Base-by-base conservation (phyloP, 2,797 vertebrate species). In the Pseudochaenichthys georgianus region DNA sequence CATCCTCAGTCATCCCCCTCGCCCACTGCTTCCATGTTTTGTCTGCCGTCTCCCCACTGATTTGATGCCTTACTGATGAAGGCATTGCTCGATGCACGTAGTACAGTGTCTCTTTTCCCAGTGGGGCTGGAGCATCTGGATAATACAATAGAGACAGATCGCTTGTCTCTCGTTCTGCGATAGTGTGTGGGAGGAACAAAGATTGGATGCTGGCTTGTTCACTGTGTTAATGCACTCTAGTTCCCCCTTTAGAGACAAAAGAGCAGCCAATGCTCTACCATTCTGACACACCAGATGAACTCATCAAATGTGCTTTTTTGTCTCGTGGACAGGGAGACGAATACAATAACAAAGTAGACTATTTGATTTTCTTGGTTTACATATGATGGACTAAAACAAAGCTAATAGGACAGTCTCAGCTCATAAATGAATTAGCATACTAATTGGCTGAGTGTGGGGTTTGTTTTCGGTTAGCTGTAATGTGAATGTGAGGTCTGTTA, bases 121-220 rank as follows among this genome's bases (percentile, higher is more conserved):
- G 76, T 78, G 83, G 89, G 79, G 69, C 77, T 47, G 64, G 70
- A 87, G 87, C 91, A 92, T 92, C 91, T 91, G 91, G 91, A 81
- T 84, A 77, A 88, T 79, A 87, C 87, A 88, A 88, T 87, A 81
- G 82, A 92, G 88, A 91, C 80, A 41, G 89, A 89, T 87, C 82
- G 43, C 82, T 90, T 75, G 78, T 87, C 90, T 90, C 75, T 72
- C 52, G 50, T 86, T 87, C 58, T 77, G 86, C 64, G 62, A 0
- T 72, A 77, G 81, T 72, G 85, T 85, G 89, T 91, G 84, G 91
- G 92, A 86, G 88, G 87, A 89, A 90, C 90, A 88, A 82, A 90
- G 87, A 89, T 82, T 82, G 81, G 78, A 84, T 78, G 83, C 72
- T 83, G 87, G 69, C 70, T 88, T 88, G 82, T 87, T 81, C 70